Base-by-base conservation (phyloP, 35 echinoderm and acorn worm species). In the Stichopus chloronotus region DNA sequence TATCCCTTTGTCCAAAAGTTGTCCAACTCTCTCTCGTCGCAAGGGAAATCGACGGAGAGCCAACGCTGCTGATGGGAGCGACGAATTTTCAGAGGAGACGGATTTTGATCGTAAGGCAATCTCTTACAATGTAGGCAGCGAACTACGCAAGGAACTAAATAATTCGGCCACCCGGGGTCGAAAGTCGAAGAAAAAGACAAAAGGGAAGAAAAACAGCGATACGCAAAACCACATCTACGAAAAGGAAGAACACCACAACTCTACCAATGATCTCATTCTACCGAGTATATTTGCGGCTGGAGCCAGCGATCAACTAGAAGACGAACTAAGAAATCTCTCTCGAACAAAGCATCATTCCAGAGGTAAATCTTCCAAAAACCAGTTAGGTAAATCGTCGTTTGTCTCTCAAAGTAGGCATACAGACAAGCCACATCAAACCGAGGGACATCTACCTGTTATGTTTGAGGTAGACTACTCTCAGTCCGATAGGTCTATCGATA, bases 141-240 rank as follows among this genome's bases (percentile, higher is more conserved):
- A 89, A 63, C 87, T 89, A 89, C 87, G 59, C 87, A 89, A 89
- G 71, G 87, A 89, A 89, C 65, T 89, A 5, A 63, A 89, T 13
- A 19, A 56, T 20, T 85, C 82, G 17, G 30, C 82, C 55, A 19
- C 10, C 0, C 17, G 23, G 8, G 6, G 25, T 30, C 59, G n/a
- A 5, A 59, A 61, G 87, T 63, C 58, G 4, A 89, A 89, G 60
- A 25, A 89, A 59, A 74, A 63, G 52, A 5, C 57, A 5, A 89
- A 59, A 89, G 65, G 65, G 4, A 89, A 89, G 52, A 89, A 53
- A 43, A 12, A 5, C 4, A 63, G 25, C 8, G 23, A 58, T 58
- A 85, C 53, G 54, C 82, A 85, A 85, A 85, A 85, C 16, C 82
- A 25, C 58, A 58, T 58, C 57, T 24, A 14, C 14, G 13, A 85